phyloP scores from a whole-genome alignment of 2,888 invertebrate genomes.

The Hofmannophila pseudospretella region DNA sequence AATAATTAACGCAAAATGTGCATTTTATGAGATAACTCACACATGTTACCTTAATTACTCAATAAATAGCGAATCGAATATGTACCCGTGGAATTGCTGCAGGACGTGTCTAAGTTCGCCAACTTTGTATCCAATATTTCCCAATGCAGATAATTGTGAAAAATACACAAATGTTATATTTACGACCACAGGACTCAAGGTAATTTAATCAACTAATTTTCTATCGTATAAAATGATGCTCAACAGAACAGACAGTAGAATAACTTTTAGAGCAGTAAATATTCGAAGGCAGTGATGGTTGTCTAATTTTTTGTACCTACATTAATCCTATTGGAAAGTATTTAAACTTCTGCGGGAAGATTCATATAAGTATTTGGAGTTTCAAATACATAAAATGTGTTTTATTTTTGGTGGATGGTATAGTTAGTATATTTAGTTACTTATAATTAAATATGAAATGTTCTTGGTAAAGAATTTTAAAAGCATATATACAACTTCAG shows the following conservation, averaged over 20 bases:
- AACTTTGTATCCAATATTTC: conserved; percentile 46
- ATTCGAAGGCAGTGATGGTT: conserved; percentile 10
- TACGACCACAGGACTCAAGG: conserved; percentile 45
- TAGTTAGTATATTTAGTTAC: no score
- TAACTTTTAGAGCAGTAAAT: conserved; percentile 27
- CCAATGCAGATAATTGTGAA: conserved; percentile 33
- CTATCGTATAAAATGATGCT: conserved; percentile 25
- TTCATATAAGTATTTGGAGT: conserved; percentile 26
- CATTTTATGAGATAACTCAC: not conserved
- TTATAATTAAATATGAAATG: no score
- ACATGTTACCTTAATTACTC: not conserved
- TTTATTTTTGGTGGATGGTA: no score
- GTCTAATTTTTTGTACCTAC: conserved; percentile 6
- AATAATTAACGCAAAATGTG: not conserved
- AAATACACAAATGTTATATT: conserved; percentile 46
- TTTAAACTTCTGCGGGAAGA: conserved; percentile 32
- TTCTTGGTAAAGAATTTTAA: no score
- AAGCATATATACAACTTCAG: no score
- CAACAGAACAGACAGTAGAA: conserved; percentile 34
- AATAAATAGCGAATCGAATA: conserved; percentile 11
- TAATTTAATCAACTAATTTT: conserved; percentile 16
- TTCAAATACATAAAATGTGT: no score
- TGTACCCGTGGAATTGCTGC: conserved; percentile 48
- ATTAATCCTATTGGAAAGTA: no score
- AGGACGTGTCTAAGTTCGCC: conserved; percentile 43